A percentile compares a stretch with the other conserved stretches of the same genome.
Conservation (phyloP, 1,140 invertebrate genomes). For the Nixonia krombeini region DNA sequence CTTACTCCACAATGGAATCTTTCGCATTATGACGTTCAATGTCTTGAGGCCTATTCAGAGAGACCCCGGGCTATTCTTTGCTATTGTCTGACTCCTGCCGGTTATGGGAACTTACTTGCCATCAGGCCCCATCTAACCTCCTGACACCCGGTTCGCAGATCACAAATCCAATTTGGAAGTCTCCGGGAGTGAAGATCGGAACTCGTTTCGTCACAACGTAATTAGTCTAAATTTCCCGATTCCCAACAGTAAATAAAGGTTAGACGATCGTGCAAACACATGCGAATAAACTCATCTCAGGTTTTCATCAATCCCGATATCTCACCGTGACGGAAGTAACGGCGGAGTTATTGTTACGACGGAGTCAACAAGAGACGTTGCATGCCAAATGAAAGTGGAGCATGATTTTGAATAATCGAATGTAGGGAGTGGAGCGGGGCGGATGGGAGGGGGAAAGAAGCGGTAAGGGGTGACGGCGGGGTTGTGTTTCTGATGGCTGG, state of each 20-base stretch:
- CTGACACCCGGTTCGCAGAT: conserved; percentile 42
- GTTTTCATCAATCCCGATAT: too few relatives aligned
- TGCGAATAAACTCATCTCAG: too few relatives aligned
- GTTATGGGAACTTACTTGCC: conserved; percentile 47
- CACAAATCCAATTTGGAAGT: conserved; percentile 47
- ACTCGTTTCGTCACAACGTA: conserved; percentile 40
- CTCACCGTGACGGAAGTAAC: too few relatives aligned
- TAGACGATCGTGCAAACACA: too few relatives aligned
- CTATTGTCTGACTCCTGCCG: conserved; percentile 61
- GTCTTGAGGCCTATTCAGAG: conserved; percentile 70
- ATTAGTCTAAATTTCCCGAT: conserved; percentile 44
- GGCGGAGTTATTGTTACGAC: too few relatives aligned
- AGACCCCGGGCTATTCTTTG: conserved; percentile 64
- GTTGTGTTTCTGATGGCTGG: conserved; percentile 59
- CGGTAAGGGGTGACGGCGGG: conserved; percentile 5
- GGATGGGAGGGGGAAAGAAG: too few relatives aligned
- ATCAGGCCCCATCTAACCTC: conserved; percentile 29
- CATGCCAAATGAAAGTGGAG: conserved; percentile 12
- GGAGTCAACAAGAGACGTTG: too few relatives aligned
- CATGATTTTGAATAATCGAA: conserved; percentile 40
- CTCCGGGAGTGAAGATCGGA: conserved; percentile 27
- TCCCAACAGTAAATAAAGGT: not conserved
- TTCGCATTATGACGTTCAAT: conserved; percentile 67
- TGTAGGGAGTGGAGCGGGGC: too few relatives aligned
- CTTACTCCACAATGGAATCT: conserved; percentile 67